These are phyloP conservation scores for Spheniscus humboldti DNA, from an alignment of 2,797 vertebrate genomes.

Conservation along the genomic window DNA sequence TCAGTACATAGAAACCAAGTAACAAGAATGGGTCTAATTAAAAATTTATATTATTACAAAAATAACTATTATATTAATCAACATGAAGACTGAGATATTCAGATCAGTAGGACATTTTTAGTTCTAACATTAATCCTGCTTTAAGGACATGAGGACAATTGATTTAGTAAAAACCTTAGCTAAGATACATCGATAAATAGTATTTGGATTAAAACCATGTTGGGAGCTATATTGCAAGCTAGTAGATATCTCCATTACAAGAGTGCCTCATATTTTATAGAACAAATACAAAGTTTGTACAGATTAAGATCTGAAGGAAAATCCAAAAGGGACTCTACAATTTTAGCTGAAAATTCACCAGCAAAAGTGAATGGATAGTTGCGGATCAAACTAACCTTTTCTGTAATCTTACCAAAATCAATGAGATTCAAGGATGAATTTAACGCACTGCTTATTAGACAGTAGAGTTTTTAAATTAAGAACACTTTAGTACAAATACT, in stretches of 20 bases:
- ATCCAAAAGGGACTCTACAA: background rate
- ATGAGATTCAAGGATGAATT: background rate
- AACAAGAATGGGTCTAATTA: slow-evolving; percentile 25
- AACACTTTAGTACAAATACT: background rate
- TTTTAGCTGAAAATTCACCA: background rate
- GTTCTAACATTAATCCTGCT: slow-evolving; percentile 29
- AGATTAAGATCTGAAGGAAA: background rate
- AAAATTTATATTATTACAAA: slow-evolving; percentile 43
- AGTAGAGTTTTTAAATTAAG: background rate
- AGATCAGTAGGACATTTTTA: slow-evolving; percentile 35
- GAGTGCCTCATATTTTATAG: background rate
- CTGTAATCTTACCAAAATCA: background rate
- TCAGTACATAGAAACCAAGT: background rate
- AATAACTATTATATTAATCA: slow-evolving; percentile 51
- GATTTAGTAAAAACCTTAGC: background rate
- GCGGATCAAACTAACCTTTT: background rate
- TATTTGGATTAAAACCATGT: background rate
- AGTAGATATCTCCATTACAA: background rate
- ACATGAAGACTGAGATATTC: slow-evolving; percentile 16
- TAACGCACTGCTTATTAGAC: background rate
- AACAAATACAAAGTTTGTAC: background rate
- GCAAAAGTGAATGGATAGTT: background rate
- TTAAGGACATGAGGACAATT: background rate
- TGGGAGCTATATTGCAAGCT: background rate
- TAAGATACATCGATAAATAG: background rate